phyloP scores from a whole-genome alignment of 2,797 vertebrate species.

The Urophycis tenuis region DNA sequence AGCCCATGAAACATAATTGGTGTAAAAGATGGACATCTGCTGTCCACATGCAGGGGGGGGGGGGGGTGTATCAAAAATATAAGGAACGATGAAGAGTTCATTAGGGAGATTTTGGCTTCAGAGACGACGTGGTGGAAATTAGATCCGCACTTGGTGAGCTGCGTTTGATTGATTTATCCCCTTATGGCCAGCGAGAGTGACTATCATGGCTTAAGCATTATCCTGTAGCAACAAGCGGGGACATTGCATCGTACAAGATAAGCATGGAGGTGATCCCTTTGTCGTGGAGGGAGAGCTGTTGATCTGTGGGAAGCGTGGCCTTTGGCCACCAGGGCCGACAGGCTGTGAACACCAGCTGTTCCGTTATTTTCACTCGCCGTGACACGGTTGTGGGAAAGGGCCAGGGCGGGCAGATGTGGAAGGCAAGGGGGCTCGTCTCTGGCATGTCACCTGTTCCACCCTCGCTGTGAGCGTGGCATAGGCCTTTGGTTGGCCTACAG shows the following conservation, averaged over 20 bases:
- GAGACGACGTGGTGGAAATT: conserved; percentile 21
- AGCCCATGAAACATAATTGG: background rate
- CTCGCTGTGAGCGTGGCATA: conserved; percentile 20
- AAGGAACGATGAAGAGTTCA: background rate
- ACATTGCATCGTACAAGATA: conserved; percentile 43
- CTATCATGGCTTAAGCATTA: conserved; percentile 48
- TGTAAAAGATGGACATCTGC: background rate
- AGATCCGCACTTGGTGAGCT: conserved; percentile 19
- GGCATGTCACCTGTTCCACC: conserved; percentile 44
- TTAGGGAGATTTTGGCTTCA: background rate
- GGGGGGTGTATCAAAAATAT: background rate
- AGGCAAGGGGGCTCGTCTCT: conserved; percentile 31
- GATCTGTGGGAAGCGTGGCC: conserved; percentile 47
- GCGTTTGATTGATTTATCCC: conserved; percentile 54
- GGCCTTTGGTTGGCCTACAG: conserved; percentile 4
- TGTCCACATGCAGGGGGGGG: background rate
- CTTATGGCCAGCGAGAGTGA: conserved; percentile 43
- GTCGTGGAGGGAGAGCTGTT: conserved; percentile 50
- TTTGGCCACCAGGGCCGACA: conserved; percentile 40
- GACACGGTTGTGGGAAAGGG: conserved; percentile 15
- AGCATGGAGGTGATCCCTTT: conserved; percentile 52
- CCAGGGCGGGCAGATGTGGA: conserved; percentile 48
- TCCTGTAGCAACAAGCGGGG: conserved; percentile 48
- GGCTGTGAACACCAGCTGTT: conserved; percentile 42
- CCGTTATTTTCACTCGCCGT: conserved; percentile 21